A percentile compares a stretch with the other conserved stretches of the same genome.
These are phyloP conservation scores for Erinaceus europaeus DNA, from an alignment of 2,113 vertebrate species.

Conservation along the genomic window DNA sequence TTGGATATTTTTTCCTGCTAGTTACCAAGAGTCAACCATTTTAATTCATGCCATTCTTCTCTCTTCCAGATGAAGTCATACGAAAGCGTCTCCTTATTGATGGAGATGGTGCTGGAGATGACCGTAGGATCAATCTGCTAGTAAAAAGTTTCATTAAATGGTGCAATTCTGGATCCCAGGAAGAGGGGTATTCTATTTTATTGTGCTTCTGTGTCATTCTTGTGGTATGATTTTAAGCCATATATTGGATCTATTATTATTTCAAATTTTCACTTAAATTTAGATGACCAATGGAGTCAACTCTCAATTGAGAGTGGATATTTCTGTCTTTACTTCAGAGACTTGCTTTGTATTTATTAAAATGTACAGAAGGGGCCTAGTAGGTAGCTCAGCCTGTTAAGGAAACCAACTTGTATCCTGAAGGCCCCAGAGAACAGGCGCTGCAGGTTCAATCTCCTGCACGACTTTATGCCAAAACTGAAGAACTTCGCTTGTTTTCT, in stretches of 20 bases:
- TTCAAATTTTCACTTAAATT: background rate
- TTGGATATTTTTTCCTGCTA: background rate
- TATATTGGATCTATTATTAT: background rate
- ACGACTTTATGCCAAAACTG: no score
- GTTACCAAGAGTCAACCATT: background rate
- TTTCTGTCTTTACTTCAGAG: background rate
- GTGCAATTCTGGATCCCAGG: slow-evolving; percentile 93
- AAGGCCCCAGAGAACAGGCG: no score
- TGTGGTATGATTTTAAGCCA: background rate
- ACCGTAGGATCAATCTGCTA: slow-evolving; percentile 94
- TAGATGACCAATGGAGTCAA: background rate
- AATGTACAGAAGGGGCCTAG: no score
- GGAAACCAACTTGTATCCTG: no score
- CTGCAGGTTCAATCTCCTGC: no score
- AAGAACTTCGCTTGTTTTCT: no score
- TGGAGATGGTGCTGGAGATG: slow-evolving; percentile 97
- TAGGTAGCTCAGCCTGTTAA: no score
- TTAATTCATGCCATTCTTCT: slow-evolving; percentile 1
- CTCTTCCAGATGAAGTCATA: slow-evolving; percentile 93
- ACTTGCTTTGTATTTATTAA: background rate
- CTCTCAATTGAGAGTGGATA: background rate
- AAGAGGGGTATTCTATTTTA: slow-evolving; percentile 89
- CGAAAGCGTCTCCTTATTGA: slow-evolving; percentile 97
- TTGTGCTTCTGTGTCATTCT: background rate
- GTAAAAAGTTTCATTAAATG: slow-evolving; percentile 98